Conservation (phyloP, 2,797 vertebrate genomes). For the Gallinago nigripennis region DNA sequence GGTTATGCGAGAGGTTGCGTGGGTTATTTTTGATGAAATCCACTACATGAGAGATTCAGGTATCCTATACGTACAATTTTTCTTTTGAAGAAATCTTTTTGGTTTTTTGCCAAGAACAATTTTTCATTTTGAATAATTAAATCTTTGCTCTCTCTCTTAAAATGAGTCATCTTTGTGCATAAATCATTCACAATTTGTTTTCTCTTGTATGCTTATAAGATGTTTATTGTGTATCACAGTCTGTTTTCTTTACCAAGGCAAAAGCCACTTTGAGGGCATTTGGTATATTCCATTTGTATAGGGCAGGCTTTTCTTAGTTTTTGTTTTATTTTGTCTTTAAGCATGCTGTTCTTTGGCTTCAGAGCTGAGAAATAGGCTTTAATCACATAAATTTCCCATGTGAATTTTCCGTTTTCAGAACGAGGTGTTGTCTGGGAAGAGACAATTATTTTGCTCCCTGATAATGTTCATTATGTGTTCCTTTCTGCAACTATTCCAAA, state of each 20-base stretch:
- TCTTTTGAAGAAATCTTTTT: background rate
- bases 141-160: background rate
- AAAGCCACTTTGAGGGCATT: background rate
- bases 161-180: background rate
- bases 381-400: background rate
- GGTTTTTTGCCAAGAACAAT: background rate
- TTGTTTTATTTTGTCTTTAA: background rate
- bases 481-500: constrained; percentile 98
- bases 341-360: background rate
- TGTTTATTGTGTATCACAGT: background rate
- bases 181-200: background rate
- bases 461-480: constrained; percentile 98
- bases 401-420: constrained; percentile 78
- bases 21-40: constrained; percentile 99
- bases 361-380: background rate
- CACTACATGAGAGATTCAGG: constrained; percentile 99
- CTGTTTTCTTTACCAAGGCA: background rate
- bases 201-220: background rate
- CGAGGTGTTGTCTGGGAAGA: constrained; percentile 99
- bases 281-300: background rate
- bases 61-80: constrained; percentile 26
- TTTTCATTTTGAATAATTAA: background rate
- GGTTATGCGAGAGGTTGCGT: constrained; percentile 97
- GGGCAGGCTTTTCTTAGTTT: background rate
- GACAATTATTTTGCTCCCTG: constrained; percentile 97